A percentile compares a stretch with the other conserved stretches of the same genome.
Conservation (phyloP, 2,888 invertebrate genomes). For the Netelia fuscicornis region DNA sequence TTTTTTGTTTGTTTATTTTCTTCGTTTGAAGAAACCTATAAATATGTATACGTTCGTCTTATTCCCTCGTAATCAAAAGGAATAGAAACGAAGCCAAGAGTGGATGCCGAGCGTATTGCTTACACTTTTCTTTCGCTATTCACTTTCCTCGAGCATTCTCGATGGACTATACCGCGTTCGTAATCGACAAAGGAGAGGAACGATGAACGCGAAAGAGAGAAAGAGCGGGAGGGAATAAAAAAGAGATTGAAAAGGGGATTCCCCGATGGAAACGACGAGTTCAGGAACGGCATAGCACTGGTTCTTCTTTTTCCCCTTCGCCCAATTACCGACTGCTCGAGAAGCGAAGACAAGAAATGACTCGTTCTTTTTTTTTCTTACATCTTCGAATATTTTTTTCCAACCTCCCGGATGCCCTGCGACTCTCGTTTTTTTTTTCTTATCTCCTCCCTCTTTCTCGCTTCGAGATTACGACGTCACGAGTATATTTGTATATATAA, state of each 20-base stretch:
- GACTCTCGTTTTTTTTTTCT: not conserved
- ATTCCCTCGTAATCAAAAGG: conserved; percentile 36
- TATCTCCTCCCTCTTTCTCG: conserved; percentile 6
- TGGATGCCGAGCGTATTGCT: conserved; percentile 30
- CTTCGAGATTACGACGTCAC: conserved; percentile 65
- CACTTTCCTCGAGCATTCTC: conserved; percentile 31
- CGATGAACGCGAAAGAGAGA: conserved; percentile 11
- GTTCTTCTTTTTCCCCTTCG: conserved; percentile 41
- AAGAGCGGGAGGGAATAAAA: not conserved
- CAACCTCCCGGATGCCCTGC: not conserved
- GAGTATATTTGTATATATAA: conserved; percentile 43
- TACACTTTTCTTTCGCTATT: conserved; percentile 26
- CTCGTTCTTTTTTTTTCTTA: conserved; percentile 33
- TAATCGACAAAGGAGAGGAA: conserved; percentile 23
- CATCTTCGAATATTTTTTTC: conserved; percentile 21
- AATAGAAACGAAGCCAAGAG: conserved; percentile 23
- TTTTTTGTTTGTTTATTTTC: not conserved
- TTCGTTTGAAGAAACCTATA: too few species aligned
- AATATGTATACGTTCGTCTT: too few species aligned
- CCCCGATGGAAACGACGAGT: conserved; percentile 24
- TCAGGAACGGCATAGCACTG: conserved; percentile 28
- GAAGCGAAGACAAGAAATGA: conserved; percentile 48
- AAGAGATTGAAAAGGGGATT: conserved; percentile 37
- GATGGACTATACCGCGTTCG: conserved; percentile 38
- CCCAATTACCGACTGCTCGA: conserved; percentile 61